A percentile compares a stretch with the other conserved stretches of the same genome.
Conservation (phyloP, 2,113 vertebrate species). For the Macaca mulatta region DNA sequence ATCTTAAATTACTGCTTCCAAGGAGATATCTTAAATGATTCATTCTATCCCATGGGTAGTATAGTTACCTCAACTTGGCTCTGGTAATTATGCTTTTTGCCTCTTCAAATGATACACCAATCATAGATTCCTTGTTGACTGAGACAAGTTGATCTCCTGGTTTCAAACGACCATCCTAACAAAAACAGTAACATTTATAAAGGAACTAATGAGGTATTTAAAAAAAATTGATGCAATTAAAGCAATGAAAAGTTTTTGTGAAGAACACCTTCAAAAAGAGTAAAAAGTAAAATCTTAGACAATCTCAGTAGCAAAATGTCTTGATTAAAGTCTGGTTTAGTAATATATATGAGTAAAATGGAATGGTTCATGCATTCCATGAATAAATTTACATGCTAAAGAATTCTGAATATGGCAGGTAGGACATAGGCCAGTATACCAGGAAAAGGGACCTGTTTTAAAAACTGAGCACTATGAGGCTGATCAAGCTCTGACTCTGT, state of each 20-base stretch:
- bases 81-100: slow-evolving; percentile 90
- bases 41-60: neutral
- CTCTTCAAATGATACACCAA: slow-evolving; percentile 94
- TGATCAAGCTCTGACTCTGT: neutral
- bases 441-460: neutral
- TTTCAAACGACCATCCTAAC: slow-evolving; percentile 93
- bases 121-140: slow-evolving; percentile 95
- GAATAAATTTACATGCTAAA: neutral
- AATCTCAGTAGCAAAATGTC: neutral
- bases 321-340: neutral
- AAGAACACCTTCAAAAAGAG: slow-evolving; percentile 24
- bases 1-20: slow-evolving; percentile 38
- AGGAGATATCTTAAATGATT: slow-evolving; percentile 3
- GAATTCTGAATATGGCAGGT: neutral
- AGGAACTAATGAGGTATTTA: neutral
- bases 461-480: neutral
- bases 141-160: slow-evolving; percentile 96
- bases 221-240: neutral
- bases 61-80: slow-evolving; percentile 89
- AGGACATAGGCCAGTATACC: neutral
- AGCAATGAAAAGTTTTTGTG: neutral
- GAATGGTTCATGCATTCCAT: neutral
- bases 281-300: neutral
- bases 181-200: slow-evolving; percentile 40
- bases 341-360: neutral